Conservation (phyloP, 2,797 vertebrate genomes). For the Spinibarbus caldwelli region DNA sequence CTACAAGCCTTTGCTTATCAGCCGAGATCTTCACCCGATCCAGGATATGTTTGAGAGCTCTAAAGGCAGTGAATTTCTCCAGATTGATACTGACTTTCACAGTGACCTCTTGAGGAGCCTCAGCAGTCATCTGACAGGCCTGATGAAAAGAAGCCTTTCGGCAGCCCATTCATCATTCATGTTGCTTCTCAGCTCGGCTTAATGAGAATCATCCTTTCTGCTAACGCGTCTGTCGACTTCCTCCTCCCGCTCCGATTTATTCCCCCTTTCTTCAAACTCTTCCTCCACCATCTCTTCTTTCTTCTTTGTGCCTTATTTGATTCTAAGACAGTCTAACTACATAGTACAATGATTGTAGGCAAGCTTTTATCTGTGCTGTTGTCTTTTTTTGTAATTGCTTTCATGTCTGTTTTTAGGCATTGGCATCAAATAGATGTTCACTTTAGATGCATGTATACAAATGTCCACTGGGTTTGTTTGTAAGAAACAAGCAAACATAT, state of each 20-base stretch:
- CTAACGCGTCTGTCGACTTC: constrained; percentile 13
- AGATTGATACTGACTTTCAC: neutral
- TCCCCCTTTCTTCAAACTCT: neutral
- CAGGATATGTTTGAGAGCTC: neutral
- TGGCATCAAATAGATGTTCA: neutral
- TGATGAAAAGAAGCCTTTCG: constrained; percentile 52
- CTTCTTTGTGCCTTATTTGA: neutral
- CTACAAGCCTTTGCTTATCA: constrained; percentile 17
- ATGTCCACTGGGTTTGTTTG: neutral
- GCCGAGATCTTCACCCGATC: neutral
- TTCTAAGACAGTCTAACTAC: neutral
- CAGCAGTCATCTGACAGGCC: constrained; percentile 36
- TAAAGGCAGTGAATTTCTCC: neutral
- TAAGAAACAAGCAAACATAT: neutral
- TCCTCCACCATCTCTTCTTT: neutral
- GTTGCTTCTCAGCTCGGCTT: constrained; percentile 33
- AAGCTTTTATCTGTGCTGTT: neutral
- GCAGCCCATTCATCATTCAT: constrained; percentile 57
- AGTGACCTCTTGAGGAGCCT: constrained; percentile 10
- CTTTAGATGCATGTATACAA: neutral
- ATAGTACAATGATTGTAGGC: neutral
- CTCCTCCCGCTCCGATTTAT: constrained; percentile 42
- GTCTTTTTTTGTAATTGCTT: neutral
- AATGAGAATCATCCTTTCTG: constrained; percentile 58
- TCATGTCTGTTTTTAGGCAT: neutral